phyloP scores from a whole-genome alignment of 2,888 invertebrate species.

The Buathra laborator region DNA sequence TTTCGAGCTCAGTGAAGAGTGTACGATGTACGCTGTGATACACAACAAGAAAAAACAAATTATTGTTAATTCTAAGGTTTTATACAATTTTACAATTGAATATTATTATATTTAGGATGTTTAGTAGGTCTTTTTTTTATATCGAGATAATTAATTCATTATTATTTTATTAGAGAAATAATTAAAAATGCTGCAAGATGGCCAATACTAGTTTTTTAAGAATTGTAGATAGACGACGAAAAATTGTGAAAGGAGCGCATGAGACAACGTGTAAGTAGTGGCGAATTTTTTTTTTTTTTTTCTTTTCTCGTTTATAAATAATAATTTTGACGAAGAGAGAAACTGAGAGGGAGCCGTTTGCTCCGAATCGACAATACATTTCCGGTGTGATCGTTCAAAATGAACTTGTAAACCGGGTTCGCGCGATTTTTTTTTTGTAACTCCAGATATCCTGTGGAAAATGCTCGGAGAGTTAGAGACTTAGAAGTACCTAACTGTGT shows the following conservation, averaged over 20 bases:
- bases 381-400: slow-evolving; percentile 60
- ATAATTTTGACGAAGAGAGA: slow-evolving; percentile 36
- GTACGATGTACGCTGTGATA: slow-evolving; percentile 77
- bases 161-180: slow-evolving; percentile 45
- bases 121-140: slow-evolving; percentile 28
- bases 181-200: slow-evolving; percentile 71
- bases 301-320: slow-evolving; percentile 56
- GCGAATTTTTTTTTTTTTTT: slow-evolving; percentile 23
- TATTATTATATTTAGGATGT: slow-evolving; percentile 59
- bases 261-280: slow-evolving; percentile 25
- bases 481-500: slow-evolving; percentile 78
- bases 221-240: slow-evolving; percentile 81
- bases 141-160: slow-evolving; percentile 33
- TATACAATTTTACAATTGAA: slow-evolving; percentile 43
- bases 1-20: slow-evolving; percentile 74
- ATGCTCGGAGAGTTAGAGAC: slow-evolving; percentile 74
- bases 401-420: slow-evolving; percentile 48
- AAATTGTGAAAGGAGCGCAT: slow-evolving; percentile 67
- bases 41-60: slow-evolving; percentile 69
- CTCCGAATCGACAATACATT: slow-evolving; percentile 52
- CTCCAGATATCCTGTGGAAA: slow-evolving; percentile 60
- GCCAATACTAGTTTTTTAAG: slow-evolving; percentile 81
- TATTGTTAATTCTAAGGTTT: slow-evolving; percentile 66
- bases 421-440: slow-evolving; percentile 19
- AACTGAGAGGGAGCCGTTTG: slow-evolving; percentile 28